Base-by-base conservation (phyloP, 2,888 invertebrate species). In the Melieria omissa region DNA sequence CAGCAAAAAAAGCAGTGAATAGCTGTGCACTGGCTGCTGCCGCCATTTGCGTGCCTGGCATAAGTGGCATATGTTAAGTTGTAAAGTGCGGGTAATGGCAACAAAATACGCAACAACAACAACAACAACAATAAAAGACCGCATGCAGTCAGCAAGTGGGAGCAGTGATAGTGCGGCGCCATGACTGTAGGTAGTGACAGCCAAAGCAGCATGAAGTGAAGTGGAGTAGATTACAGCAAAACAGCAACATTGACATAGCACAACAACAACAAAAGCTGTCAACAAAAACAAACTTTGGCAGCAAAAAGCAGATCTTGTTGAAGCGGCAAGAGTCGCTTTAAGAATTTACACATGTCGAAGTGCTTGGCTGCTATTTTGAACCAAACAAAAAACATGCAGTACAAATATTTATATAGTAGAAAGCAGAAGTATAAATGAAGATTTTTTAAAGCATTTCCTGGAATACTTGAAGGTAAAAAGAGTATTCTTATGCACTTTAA, bases 21-120 rank as follows among this genome's bases (percentile, higher is more conserved):
- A 9, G 9, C 49, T 10, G 12, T 49, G 49, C 49, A 49, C 1
- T 49, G 9, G 49, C 49, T 10, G 12, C 49, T 10, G 9, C 49
- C 2, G 6, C 9, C 44, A 54, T 14, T 49, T 10, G 42, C 64
- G 14, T 49, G 67, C 67, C 63, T 69, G 55, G 63, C 62, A 45
- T 69, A 69, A 69, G 69, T 69, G 62, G 69, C 69, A 69, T 69
- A 69, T 69, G 69, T 69, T 69, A 69, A 69, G 63, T 69, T 69
- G 69, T 54, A 69, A 69, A 69, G 63, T 69, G 29, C 29, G 29
- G 29, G 29, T 29, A 29, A 29, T 29, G 29, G 29, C 29, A 29
- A 29, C 29, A 29, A 29, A 69, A 41, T 47, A 41, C 63, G 62
- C 55, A 54, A 63, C 54, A 69, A 62, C 62, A 69, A 46, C 10